Base-by-base conservation (phyloP, 2,888 invertebrate genomes). In the Drosophila colorata region DNA sequence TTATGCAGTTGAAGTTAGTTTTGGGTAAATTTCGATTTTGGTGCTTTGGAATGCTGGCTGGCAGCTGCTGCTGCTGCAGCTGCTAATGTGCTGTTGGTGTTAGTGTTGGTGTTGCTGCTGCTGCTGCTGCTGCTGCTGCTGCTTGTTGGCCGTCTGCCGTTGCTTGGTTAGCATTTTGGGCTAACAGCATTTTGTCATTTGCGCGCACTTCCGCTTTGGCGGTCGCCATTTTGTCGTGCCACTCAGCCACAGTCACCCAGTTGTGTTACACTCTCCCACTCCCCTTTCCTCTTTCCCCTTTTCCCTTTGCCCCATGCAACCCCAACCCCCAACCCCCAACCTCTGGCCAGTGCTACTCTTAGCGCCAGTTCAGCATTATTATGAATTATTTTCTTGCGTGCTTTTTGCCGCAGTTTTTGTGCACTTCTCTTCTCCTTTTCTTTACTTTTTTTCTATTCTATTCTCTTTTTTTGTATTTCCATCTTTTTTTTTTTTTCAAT, bases 341-440 rank as follows among this genome's bases (percentile, higher is more conserved):
- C 4, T 41, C 13, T 13, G 33, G 11, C 33, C 33, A 33, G 13
- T 1, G 13, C 4, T 18, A n/a, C 31, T n/a, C 40, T 23, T 25
- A 53, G 41, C 46, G 35, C 51, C 53, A 63, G 52, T 61, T 74
- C 52, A 57, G 65, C 55, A 74, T 79, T 75, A 80, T 78, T 85
- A 87, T 81, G 74, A 85, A 78, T 81, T 81, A 87, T 78, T 85
- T 72, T 59, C 73, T 53, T 43, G 73, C 56, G 56, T 73, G 49
- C 53, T 74, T 67, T 58, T 46, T 35, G 41, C 79, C 43, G 63
- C 80, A 59, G 47, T 53, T 79, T 74, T 68, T 64, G 35, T 58
- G 56, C 57, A 64, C 35, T 64, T 64, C 38, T 46, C 13, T 16
- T 18, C 52, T 44, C 11, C 33, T 18, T 31, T 57, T 18, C 16